Conservation (phyloP, 2,797 vertebrate genomes). For the Cyclura pinguis region DNA sequence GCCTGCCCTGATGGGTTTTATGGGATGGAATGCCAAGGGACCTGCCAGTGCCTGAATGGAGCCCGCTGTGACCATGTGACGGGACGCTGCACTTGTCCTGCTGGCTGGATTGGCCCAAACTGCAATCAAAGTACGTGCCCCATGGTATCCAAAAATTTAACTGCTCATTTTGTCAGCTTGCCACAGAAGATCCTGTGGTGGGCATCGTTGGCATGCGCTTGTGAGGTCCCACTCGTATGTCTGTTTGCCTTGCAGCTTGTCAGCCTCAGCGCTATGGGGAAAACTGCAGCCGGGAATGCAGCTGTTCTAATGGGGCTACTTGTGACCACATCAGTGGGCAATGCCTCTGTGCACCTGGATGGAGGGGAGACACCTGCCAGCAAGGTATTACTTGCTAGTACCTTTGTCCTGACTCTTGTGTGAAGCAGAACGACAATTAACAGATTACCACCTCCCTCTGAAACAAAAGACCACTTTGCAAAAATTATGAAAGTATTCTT, state of each 20-base stretch:
- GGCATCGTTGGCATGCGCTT: accelerated
- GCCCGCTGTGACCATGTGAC: slow-evolving; percentile 82
- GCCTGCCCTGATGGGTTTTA: slow-evolving; percentile 94
- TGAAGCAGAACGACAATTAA: accelerated
- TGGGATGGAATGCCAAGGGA: slow-evolving; percentile 86
- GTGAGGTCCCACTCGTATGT: background rate
- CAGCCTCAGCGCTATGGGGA: slow-evolving; percentile 83
- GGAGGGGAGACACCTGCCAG: slow-evolving; percentile 88
- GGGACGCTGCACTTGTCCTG: slow-evolving; percentile 84
- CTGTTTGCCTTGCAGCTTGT: slow-evolving; percentile 82
- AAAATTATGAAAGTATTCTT: no score
- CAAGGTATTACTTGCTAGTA: slow-evolving; percentile 78
- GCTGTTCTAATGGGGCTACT: slow-evolving; percentile 85
- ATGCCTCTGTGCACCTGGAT: slow-evolving; percentile 87
- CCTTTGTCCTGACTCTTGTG: accelerated
- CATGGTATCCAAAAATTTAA: background rate
- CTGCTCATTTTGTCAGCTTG: no score
- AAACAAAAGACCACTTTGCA: no score
- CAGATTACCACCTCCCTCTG: no score
- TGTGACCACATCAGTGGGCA: slow-evolving; percentile 86
- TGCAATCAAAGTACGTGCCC: slow-evolving; percentile 86
- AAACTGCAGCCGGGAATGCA: slow-evolving; percentile 88
- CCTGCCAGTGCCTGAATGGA: slow-evolving; percentile 87
- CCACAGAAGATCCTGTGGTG: background rate
- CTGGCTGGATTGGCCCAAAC: slow-evolving; percentile 85